A percentile compares a stretch with the other conserved stretches of the same genome.
Evolutionary conservation across 53 echinoderm and acorn worm genomes (phyloP).

Genomic region (Echinarachnius parma): DNA sequence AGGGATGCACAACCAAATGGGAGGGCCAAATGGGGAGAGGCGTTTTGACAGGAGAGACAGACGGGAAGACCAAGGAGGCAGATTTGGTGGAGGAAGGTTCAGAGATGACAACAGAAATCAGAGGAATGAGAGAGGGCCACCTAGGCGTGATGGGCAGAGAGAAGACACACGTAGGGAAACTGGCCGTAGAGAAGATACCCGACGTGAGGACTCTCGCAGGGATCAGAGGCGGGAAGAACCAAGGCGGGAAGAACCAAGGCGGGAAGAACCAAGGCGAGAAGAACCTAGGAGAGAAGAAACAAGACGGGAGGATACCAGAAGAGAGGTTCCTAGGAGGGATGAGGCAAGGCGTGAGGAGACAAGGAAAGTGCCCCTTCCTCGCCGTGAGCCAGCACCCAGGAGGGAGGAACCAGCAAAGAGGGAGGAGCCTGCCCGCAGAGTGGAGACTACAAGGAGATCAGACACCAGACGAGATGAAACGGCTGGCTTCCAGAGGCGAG

Average conservation of each 20-base stretch:
- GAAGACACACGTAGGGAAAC: conserved; percentile 46
- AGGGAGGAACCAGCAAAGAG: conserved; percentile 46
- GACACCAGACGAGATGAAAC: no score
- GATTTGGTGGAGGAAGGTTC: conserved; percentile 34
- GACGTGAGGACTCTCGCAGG: conserved; percentile 48
- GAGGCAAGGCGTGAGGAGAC: conserved; percentile 38
- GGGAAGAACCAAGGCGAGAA: conserved; percentile 47
- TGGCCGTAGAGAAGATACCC: conserved; percentile 51
- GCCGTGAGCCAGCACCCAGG: conserved; percentile 41
- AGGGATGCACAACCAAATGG: conserved; percentile 34
- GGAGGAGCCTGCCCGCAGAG: conserved; percentile 45
- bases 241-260: conserved; percentile 53
- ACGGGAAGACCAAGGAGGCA: conserved; percentile 44
- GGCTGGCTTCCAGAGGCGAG: conserved; percentile 27
- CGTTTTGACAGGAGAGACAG: conserved; percentile 56
- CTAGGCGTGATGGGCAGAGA: no score
- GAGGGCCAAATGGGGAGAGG: conserved; percentile 39
- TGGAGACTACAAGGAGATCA: conserved; percentile 5
- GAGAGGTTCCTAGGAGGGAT: no score
- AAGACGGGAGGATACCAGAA: conserved; percentile 43
- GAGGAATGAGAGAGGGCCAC: conserved; percentile 36
- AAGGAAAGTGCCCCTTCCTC: conserved; percentile 43
- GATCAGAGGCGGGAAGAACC: conserved; percentile 34
- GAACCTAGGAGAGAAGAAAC: conserved; percentile 16
- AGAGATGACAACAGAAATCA: conserved; percentile 47